Conservation (phyloP, 2,797 vertebrate species). For the Bufotes viridis region DNA sequence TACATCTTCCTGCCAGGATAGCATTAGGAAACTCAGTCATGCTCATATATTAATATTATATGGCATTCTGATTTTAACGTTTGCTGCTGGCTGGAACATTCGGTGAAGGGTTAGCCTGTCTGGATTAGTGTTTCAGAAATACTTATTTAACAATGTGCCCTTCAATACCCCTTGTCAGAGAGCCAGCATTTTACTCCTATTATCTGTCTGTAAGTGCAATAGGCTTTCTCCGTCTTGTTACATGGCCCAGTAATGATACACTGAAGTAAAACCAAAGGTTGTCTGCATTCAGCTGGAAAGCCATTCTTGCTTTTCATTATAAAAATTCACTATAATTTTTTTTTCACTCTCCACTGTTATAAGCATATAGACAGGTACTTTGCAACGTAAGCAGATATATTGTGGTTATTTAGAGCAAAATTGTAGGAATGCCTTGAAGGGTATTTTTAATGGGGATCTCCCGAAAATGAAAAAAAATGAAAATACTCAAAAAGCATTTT, state of each 20-base stretch:
- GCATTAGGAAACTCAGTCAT: slow-evolving; percentile 74
- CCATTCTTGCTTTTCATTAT: not conserved
- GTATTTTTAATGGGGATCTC: not conserved
- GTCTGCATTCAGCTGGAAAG: slow-evolving; percentile 19
- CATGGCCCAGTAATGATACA: slow-evolving; percentile 64
- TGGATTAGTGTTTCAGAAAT: slow-evolving; percentile 72
- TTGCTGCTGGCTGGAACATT: slow-evolving; percentile 68
- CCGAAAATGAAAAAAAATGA: too few species aligned
- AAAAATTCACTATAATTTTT: not conserved
- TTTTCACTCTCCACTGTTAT: not conserved
- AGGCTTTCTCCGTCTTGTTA: slow-evolving; percentile 66
- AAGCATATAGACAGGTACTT: not conserved
- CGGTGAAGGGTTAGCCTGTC: slow-evolving; percentile 71
- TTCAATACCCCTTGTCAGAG: slow-evolving; percentile 67
- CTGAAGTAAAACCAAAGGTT: slow-evolving; percentile 32
- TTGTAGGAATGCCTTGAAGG: not conserved
- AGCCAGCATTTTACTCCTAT: slow-evolving; percentile 65
- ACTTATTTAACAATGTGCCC: slow-evolving; percentile 68
- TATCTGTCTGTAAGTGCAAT: slow-evolving; percentile 63
- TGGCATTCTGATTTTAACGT: slow-evolving; percentile 64
- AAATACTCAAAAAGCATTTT: too few species aligned
- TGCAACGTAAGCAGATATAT: not conserved
- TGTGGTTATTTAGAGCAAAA: not conserved
- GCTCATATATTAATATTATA: slow-evolving; percentile 70
- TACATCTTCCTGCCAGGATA: slow-evolving; percentile 66